Base-by-base conservation (phyloP, 2,113 vertebrate species). In the Lethenteron camtschaticum region DNA sequence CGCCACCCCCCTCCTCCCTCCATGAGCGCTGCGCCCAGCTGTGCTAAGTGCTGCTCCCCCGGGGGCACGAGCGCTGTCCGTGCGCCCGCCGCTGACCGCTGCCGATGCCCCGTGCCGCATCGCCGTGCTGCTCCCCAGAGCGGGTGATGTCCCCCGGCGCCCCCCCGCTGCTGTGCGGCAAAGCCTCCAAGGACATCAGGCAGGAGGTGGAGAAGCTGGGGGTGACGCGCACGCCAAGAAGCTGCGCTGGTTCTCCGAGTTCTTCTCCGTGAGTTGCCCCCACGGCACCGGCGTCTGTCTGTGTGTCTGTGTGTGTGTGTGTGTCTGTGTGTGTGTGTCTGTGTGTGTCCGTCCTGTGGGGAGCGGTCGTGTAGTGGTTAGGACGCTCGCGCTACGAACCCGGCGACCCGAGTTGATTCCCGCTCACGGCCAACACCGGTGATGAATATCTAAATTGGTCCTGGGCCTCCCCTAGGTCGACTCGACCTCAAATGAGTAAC, bases 221-320 rank as follows among this genome's bases (percentile, higher is more conserved):
- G 77, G 77, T 20, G 85, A 86, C 71, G 71, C 77, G 69, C 80
- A 18, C 66, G 74, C 75, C 11, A 88, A 87, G 80, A 99, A 89
- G 72, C 82, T 99, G 10, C 82, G 84, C 20, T 88, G 87, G 87
- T 90, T 99, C 81, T 96, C 88, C 10, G 88, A 96, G 72, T 96
- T 85, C 76, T 86, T 96, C 71, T 90, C 84, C 69, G 94, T 96
- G 82, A 85, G 79, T 86, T 68, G 3, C 41, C 16, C 55, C 7
- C 3, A 10, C 8, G 9, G 57, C 3, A 56, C n/a, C n/a, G 9
- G 16, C 11, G 18, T 68, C 20, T 11, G 1, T 2, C 5, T 11
- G n/a, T 16, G n/a, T 57, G 5, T 7, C 56, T 58, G 68, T 10
- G 4, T 58, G n/a, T 9, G 13, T 70, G n/a, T n/a, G n/a, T n/a